Evolutionary conservation across 2,888 invertebrate species (phyloP), one percentile per base, ranked within the genome.

Genomic region (Mimachlamys varia): DNA sequence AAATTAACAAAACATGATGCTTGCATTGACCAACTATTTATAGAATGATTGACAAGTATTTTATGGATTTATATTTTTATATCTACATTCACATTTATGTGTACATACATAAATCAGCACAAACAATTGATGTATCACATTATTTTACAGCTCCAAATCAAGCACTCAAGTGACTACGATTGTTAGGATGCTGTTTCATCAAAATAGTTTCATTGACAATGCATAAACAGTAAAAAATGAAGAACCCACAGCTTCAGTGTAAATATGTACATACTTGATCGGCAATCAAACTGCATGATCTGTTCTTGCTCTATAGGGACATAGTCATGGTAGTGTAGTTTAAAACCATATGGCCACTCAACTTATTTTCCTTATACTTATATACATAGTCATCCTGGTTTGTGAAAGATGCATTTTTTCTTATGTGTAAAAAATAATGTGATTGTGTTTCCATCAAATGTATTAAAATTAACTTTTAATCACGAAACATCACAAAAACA

Each of bases 131-230:
- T 22, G n/a, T 62, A 22, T 62, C n/a, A 62, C 44, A 44, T 44
- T 3, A 44, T 44, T 44, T 44, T 44, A 44, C 7, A 62, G 62
- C 62, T 62, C 15, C 22, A 10, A 62, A 62, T 62, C 22, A 22
- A 62, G 4, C 22, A 22, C 62, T 62, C 62, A 62, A 62, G 62
- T 62, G 62, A 62, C 62, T 62, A 19, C 17, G 62, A 62, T 4
- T n/a, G 22, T 7, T n/a, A n/a, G 62, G n/a, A 3, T 62, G 62
- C 62, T n/a, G n/a, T 62, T 62, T n/a, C 22, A 22, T 62, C 62
- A 62, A 62, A n/a, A 62, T n/a, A n/a, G 22, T 62, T 62, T 62
- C 22, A 62, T 62, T 62, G 62, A 62, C 62, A 62, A 62, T 7
- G 62, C 22, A 22, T 3, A 62, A 1, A 62, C 22, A 22, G 62